These are phyloP conservation scores for Formicarius rufipectus DNA, from an alignment of 2,113 vertebrate species.

Conservation along the genomic window DNA sequence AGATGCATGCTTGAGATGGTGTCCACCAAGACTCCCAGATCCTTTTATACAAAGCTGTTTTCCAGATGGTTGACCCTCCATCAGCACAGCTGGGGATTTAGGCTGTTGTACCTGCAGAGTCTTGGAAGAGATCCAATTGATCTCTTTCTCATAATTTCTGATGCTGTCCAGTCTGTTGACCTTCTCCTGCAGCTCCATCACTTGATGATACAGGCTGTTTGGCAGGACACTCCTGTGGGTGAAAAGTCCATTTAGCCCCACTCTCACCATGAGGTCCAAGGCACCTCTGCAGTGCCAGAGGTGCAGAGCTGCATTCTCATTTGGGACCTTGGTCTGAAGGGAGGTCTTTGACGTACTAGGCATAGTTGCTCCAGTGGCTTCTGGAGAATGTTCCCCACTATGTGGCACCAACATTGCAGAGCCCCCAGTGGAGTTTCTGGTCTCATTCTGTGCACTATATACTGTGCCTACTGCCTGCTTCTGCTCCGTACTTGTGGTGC, in stretches of 20 bases:
- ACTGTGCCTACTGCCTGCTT: background rate
- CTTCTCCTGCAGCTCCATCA: background rate
- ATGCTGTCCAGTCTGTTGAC: background rate
- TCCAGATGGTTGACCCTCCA: background rate
- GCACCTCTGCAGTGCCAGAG: background rate
- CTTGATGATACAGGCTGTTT: accelerated
- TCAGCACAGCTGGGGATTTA: background rate
- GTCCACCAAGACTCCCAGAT: background rate
- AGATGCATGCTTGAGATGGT: background rate
- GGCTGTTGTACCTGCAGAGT: background rate
- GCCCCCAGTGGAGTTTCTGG: background rate
- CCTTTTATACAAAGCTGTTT: background rate
- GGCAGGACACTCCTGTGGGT: background rate
- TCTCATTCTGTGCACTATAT: background rate
- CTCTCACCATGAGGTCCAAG: background rate
- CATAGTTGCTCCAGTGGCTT: background rate
- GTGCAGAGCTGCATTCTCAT: background rate
- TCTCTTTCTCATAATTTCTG: background rate
- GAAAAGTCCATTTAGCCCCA: background rate
- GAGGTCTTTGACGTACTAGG: background rate
- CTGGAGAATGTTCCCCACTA: background rate
- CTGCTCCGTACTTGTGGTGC: background rate
- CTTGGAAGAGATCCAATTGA: background rate
- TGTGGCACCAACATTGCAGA: background rate
- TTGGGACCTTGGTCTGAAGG: background rate